These are phyloP conservation scores for Actenoides lindsayi DNA, from an alignment of 2,113 vertebrate genomes.

Conservation along the genomic window DNA sequence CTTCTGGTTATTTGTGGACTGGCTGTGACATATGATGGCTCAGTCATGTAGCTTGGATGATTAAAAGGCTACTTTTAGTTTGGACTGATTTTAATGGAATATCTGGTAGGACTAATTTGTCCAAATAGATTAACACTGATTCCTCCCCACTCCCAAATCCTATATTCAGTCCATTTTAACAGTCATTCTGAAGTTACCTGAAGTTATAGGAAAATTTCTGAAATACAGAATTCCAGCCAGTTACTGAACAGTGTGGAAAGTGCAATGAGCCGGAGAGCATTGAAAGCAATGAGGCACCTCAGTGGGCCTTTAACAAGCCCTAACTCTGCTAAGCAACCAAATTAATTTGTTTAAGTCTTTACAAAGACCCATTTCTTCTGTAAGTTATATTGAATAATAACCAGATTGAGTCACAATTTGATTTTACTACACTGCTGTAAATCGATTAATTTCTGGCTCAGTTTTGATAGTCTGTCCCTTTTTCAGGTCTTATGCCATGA, in stretches of 20 bases:
- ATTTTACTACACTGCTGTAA: constrained; percentile 32
- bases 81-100: background rate
- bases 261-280: constrained; percentile 10
- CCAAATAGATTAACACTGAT: background rate
- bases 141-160: background rate
- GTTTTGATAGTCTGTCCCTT: constrained; percentile 17
- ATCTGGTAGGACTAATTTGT: background rate
- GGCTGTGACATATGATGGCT: background rate
- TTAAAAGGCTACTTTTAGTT: constrained; percentile 3
- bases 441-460: background rate
- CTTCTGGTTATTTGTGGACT: constrained; percentile 1
- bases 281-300: constrained; percentile 12
- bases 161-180: background rate
- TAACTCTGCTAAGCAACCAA: constrained; percentile 30
- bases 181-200: background rate
- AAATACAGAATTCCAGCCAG: background rate
- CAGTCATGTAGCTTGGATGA: background rate
- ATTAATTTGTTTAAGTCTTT: constrained; percentile 45
- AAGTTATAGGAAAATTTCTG: background rate
- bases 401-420: constrained; percentile 1
- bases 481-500: background rate
- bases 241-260: background rate
- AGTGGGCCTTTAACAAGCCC: constrained; percentile 15
- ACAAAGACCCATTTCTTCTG: constrained; percentile 42
- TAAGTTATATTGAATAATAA: constrained; percentile 13